Percentiles rank a stretch among this genome's conserved stretches.
Conservation (phyloP, 2,797 vertebrate species). For the Cygnus olor region DNA sequence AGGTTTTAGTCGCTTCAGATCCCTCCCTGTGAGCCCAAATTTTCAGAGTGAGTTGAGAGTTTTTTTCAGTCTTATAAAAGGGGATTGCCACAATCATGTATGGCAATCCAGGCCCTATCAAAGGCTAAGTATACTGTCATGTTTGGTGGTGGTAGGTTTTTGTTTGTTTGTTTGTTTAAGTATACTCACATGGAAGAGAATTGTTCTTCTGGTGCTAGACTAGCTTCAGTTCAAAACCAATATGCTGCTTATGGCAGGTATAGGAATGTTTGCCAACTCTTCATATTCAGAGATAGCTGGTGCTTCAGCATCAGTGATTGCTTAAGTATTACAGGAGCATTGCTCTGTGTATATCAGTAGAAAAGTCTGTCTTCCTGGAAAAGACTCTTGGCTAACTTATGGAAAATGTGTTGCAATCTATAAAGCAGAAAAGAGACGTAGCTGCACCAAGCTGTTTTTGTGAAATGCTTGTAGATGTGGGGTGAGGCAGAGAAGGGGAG, state of each 20-base stretch:
- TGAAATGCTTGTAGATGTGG: accelerated
- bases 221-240: background rate
- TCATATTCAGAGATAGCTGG: background rate
- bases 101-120: background rate
- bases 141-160: background rate
- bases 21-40: background rate
- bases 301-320: background rate
- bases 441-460: background rate
- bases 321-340: background rate
- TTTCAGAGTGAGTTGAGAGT: background rate
- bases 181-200: background rate
- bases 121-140: background rate
- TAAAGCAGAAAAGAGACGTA: background rate
- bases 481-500: background rate
- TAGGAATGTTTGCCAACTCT: too few relatives aligned
- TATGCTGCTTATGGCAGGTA: background rate
- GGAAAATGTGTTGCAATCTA: background rate
- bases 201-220: background rate
- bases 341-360: background rate
- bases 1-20: background rate
- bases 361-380: background rate
- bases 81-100: background rate
- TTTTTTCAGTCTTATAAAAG: background rate
- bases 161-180: background rate
- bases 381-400: background rate